Evolutionary conservation across 2,888 invertebrate species (phyloP).

Genomic region (Augochlorella aurata): DNA sequence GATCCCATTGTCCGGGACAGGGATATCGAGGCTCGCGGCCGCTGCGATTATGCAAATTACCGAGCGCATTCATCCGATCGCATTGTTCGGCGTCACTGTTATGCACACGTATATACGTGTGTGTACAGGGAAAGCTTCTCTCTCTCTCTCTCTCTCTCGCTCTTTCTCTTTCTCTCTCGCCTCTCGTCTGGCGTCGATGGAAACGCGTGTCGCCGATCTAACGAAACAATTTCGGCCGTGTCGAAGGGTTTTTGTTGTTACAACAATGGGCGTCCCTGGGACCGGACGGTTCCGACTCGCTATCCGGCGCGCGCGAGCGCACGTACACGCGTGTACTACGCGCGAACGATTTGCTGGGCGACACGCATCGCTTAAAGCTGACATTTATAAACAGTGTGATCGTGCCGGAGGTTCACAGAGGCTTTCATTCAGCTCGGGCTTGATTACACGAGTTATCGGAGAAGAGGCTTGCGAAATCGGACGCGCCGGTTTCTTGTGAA

Average conservation of each 20-base stretch:
- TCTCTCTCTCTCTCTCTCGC: not conserved
- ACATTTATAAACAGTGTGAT: slow-evolving; percentile 67
- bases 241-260: slow-evolving; percentile 39
- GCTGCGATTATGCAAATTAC: slow-evolving; percentile 43
- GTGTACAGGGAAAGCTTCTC: not conserved
- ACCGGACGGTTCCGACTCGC: slow-evolving; percentile 10
- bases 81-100: slow-evolving; percentile 10
- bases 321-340: slow-evolving; percentile 15
- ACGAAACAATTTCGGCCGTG: slow-evolving; percentile 62
- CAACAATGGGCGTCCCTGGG: slow-evolving; percentile 50
- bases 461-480: slow-evolving; percentile 61
- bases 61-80: slow-evolving; percentile 8
- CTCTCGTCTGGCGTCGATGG: not conserved
- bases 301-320: slow-evolving; percentile 31
- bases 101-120: not conserved
- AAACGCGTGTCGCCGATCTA: slow-evolving; percentile 52
- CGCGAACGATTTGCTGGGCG: slow-evolving; percentile 24
- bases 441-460: slow-evolving; percentile 64
- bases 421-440: slow-evolving; percentile 63
- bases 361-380: slow-evolving; percentile 62
- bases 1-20: slow-evolving; percentile 21
- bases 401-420: slow-evolving; percentile 52
- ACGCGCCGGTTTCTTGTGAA: slow-evolving; percentile 54
- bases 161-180: not conserved
- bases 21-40: slow-evolving; percentile 12